phyloP scores from a whole-genome alignment of 2,888 invertebrate genomes.

The Parnassius glacialis region DNA sequence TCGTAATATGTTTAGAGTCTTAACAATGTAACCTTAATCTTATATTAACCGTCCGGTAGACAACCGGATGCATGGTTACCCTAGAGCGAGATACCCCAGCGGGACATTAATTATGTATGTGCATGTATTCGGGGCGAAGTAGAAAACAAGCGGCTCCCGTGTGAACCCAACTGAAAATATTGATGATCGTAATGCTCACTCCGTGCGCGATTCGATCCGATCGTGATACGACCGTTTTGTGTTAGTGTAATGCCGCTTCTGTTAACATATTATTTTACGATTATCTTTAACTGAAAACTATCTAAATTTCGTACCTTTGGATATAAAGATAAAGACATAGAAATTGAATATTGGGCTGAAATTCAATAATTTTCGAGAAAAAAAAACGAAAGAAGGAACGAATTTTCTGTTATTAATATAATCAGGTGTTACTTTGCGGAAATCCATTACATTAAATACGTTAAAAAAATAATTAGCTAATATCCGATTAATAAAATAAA shows the following conservation, averaged over 20 bases:
- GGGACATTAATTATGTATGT: conserved; percentile 56
- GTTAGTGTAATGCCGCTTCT: not conserved
- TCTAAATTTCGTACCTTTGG: no score
- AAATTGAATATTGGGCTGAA: no score
- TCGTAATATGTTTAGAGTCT: no score
- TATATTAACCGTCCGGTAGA: conserved; percentile 1
- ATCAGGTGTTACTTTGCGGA: no score
- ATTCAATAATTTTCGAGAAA: no score
- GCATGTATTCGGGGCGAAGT: conserved; percentile 48
- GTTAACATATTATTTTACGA: not conserved
- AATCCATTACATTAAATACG: no score
- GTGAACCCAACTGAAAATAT: conserved; percentile 35
- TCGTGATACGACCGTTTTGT: conserved; percentile 9
- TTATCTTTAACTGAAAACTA: no score
- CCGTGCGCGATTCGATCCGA: not conserved
- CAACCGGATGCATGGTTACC: conserved; percentile 28
- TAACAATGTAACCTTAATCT: not conserved
- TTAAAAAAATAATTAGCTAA: no score
- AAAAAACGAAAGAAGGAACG: no score
- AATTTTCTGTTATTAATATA: no score
- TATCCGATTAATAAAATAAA: no score
- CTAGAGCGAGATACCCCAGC: conserved; percentile 37
- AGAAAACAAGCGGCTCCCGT: conserved; percentile 35
- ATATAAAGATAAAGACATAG: no score
- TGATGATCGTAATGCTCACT: conserved; percentile 30